These are phyloP conservation scores for Petrophora chlorosata DNA, from an alignment of 2,888 invertebrate species.

Conservation along the genomic window DNA sequence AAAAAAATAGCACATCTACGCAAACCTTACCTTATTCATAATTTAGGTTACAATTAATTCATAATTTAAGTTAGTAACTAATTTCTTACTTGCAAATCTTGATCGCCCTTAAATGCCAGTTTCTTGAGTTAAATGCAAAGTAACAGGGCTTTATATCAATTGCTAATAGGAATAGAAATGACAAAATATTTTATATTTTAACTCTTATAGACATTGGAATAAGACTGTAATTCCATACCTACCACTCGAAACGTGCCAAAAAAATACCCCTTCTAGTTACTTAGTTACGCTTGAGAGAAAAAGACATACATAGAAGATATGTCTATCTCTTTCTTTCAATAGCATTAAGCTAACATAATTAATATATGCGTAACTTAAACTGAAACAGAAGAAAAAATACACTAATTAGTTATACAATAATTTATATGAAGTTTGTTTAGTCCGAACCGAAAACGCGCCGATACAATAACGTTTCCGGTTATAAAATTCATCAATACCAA, in stretches of 20 bases:
- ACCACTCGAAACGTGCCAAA: neutral
- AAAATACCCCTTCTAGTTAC: conserved; percentile 5
- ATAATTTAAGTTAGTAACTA: too few relatives aligned
- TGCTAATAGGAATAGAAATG: too few relatives aligned
- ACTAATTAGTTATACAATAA: conserved; percentile 22
- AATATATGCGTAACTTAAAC: conserved; percentile 30
- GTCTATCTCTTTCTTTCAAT: conserved; percentile 20
- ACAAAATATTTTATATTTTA: neutral
- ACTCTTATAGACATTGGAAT: neutral
- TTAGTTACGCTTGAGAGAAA: conserved; percentile 18
- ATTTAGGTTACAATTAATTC: conserved; percentile 16
- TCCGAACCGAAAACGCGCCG: conserved; percentile 9
- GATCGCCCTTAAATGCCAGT: conserved; percentile 16
- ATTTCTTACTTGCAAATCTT: too few relatives aligned
- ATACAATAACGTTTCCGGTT: conserved; percentile 10
- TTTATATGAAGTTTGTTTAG: conserved; percentile 3
- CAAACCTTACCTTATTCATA: conserved; percentile 9
- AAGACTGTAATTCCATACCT: conserved; percentile 4
- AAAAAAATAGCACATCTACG: conserved; percentile 13
- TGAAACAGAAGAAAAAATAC: conserved; percentile 46
- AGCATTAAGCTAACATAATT: conserved; percentile 10
- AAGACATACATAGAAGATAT: neutral
- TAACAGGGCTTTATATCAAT: too few relatives aligned
- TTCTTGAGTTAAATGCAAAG: conserved; percentile 15
- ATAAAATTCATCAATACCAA: neutral